A percentile compares a stretch with the other conserved stretches of the same genome.
Conservation (phyloP, 2,888 invertebrate species). For the Augiades crinisus region DNA sequence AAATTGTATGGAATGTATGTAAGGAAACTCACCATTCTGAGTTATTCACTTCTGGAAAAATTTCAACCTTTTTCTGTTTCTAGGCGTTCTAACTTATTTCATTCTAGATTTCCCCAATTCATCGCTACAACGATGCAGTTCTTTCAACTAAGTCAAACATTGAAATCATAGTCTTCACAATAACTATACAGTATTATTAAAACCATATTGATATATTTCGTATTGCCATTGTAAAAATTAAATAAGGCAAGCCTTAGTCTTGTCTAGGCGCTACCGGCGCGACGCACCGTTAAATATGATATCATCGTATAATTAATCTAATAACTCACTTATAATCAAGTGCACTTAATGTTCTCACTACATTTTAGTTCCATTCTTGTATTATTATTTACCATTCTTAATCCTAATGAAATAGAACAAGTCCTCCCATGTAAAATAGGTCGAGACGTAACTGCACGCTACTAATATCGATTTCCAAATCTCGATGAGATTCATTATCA, state of each 20-base stretch:
- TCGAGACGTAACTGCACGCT: not conserved
- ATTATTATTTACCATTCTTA: slow-evolving; percentile 41
- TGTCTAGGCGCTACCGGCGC: not conserved
- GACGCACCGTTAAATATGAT: slow-evolving; percentile 8
- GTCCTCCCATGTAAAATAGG: slow-evolving; percentile 37
- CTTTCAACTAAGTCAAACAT: no score
- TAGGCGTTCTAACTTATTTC: no score
- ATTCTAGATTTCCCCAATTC: not conserved
- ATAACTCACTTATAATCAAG: slow-evolving; percentile 51
- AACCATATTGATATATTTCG: not conserved
- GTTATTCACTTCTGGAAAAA: no score
- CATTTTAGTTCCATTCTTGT: slow-evolving; percentile 50
- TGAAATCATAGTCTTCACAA: not conserved
- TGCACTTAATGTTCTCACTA: slow-evolving; percentile 77
- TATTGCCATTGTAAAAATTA: not conserved
- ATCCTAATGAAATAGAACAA: slow-evolving; percentile 36
- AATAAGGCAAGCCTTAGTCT: not conserved
- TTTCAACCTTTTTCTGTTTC: no score
- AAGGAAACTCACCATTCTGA: no score
- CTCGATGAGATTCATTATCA: not conserved
- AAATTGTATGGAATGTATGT: no score
- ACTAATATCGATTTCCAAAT: slow-evolving; percentile 10
- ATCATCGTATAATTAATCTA: slow-evolving; percentile 28
- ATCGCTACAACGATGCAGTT: no score
- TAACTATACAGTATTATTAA: not conserved